Base-by-base conservation (phyloP, 2,797 vertebrate species). In the Acanthurus leucopareius region DNA sequence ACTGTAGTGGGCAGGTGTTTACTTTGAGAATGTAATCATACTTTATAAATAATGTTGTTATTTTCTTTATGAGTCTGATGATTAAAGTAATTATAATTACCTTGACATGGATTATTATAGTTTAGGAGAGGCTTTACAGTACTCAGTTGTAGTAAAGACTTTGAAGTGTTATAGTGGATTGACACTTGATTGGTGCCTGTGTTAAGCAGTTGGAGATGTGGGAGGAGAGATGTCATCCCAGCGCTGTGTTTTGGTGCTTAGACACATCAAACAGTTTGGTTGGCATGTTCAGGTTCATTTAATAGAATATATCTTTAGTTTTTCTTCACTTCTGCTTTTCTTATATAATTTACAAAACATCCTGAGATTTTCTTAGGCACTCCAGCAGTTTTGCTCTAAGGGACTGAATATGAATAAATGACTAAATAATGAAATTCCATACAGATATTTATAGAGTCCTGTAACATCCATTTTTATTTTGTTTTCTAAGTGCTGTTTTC, bases 151-250 rank as follows among this genome's bases (percentile, higher is more conserved):
- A 44, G 13, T 13, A 40, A 64, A 48, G 64, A 44, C 47, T 58
- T 60, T 62, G 9, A 59, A 75, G 53, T 66, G 57, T 25, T 66
- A 22, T 72, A 10, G 61, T 67, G 61, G 73, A 66, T 22, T 56
- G 53, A 68, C 66, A 47, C 40, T 73, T 82, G 75, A 83, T 82
- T 72, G 58, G 69, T 75, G 69, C 16, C 9, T 62, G 68, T 60
- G 19, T 73, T 40, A 67, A 52, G 2, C 25, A 19, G 53, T 38
- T 49, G 56, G 32, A 59, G 61, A 70, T 0, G 13, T 58, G 38
- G 69, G 54, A 62, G 52, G 56, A 69, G 52, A 57, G 45, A 5
- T 51, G 20, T 47, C 32, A 66, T 79, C 4, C 22, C 40, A 17
- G 17, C 32, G 51, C 35, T 59, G 61, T 32, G 45, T 28, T 17